A percentile compares a stretch with the other conserved stretches of the same genome.
Evolutionary conservation across 2,888 invertebrate species (phyloP).

Genomic region (Seira ritae): DNA sequence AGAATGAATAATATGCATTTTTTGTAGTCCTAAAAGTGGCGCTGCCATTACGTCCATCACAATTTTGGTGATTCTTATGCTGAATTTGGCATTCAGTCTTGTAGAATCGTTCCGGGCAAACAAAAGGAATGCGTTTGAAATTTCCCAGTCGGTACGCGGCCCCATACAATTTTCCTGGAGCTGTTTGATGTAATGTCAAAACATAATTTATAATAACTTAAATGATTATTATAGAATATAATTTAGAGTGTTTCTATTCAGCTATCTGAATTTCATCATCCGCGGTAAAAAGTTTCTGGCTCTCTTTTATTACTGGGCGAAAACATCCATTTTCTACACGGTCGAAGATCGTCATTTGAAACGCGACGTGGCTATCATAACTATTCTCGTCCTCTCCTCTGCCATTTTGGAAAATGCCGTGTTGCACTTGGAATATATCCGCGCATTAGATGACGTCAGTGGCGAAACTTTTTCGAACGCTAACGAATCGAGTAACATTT

Average conservation of each 20-base stretch:
- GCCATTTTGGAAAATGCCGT: slow-evolving; percentile 59
- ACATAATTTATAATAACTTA: neutral
- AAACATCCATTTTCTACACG: slow-evolving; percentile 31
- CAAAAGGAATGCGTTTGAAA: slow-evolving; percentile 45
- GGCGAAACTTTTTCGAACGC: slow-evolving; percentile 11
- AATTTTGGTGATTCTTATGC: slow-evolving; percentile 1
- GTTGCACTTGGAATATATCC: slow-evolving; percentile 51
- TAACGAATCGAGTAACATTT: neutral
- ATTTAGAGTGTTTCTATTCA: neutral
- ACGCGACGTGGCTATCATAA: slow-evolving; percentile 35
- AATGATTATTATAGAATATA: neutral
- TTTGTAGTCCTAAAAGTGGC: slow-evolving; percentile 36
- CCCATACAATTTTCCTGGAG: slow-evolving; percentile 44
- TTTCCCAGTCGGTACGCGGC: slow-evolving; percentile 33
- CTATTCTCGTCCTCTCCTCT: slow-evolving; percentile 32
- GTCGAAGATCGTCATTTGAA: slow-evolving; percentile 34
- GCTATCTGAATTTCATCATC: slow-evolving; percentile 43
- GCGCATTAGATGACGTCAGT: slow-evolving; percentile 38
- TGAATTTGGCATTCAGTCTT: slow-evolving; percentile 29
- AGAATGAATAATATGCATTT: neutral
- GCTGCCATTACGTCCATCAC: slow-evolving; percentile 34
- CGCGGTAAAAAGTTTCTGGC: slow-evolving; percentile 46
- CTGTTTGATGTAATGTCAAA: slow-evolving; percentile 36
- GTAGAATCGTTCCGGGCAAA: slow-evolving; percentile 6
- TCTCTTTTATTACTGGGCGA: slow-evolving; percentile 45